Base-by-base conservation (phyloP, 1,140 invertebrate species). In the Cydia strobilella region DNA sequence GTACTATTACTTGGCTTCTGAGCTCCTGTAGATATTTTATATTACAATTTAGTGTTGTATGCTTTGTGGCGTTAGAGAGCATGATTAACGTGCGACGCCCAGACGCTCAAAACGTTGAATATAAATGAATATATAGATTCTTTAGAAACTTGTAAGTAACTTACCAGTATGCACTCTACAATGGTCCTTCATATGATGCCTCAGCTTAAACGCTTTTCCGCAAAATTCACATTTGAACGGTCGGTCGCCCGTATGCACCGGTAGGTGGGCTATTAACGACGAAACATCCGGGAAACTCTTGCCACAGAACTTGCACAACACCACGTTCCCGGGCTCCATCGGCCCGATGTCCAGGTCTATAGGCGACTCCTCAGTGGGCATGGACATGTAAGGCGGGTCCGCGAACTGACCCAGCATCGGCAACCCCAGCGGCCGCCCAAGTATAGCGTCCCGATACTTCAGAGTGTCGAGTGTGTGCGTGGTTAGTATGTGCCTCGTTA, bases 151-250 rank as follows among this genome's bases (percentile, higher is more conserved):
- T 23, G 74, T 35, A 73, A 65, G 23, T 39, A 76, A 86, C 94
- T 93, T 91, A 95, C 94, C 97, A 81, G 97, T 98, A 90, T 98
- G 97, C 73, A 98, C 97, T 84, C 97, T 95, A 93, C 97, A 97
- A 91, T 98, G 97, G 92, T 98, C 97, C 93, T 97, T 98, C 97
- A 98, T 97, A 93, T 98, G 97, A 89, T 98, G 97, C 65, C 97
- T 94, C 79, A 97, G 91, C 89, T 98, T 98, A 94, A 98, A 98
- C 76, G 97, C 96, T 93, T 97, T 97, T 74, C 97, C 97, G 91
- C 97, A 97, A 94, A 97, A 97, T 91, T 97, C 97, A 94, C 97
- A 98, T 93, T 97, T 97, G 91, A 97, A 97, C 51, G 97, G 97
- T 83, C 96, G 93, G 86, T 98, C 97, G 74, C 97, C 97, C 72